phyloP scores from a whole-genome alignment of 2,888 invertebrate species.

The Erebia ligea region DNA sequence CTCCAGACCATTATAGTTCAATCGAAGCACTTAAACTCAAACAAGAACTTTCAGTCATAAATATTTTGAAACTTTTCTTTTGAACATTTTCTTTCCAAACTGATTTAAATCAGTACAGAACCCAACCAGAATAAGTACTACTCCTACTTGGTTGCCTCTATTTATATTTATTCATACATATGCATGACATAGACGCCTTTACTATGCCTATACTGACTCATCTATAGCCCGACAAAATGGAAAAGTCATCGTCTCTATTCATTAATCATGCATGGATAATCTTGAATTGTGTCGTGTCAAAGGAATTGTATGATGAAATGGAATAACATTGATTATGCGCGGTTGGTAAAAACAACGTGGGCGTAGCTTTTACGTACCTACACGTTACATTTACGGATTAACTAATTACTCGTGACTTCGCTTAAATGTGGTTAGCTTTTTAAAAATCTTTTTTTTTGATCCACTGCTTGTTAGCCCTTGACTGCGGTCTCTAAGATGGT shows the following conservation, averaged over 20 bases:
- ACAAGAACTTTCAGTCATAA: too few relatives aligned
- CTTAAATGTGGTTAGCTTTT: too few relatives aligned
- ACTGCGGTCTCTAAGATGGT: too few relatives aligned
- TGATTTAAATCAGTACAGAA: neutral
- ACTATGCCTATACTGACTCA: constrained; percentile 20
- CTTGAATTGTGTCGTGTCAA: constrained; percentile 12
- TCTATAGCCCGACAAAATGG: constrained; percentile 13
- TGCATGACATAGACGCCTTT: constrained; percentile 12
- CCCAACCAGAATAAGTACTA: neutral
- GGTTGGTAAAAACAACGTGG: constrained; percentile 22
- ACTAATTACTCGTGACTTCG: too few relatives aligned
- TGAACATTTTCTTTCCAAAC: neutral
- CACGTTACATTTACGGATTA: too few relatives aligned
- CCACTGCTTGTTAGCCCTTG: too few relatives aligned
- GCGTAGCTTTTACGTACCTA: constrained; percentile 7
- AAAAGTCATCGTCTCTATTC: constrained; percentile 10
- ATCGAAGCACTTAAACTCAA: too few relatives aligned
- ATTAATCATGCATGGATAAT: constrained; percentile 10
- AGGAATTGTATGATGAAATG: constrained; percentile 51
- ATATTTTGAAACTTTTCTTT: too few relatives aligned
- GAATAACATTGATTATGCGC: constrained; percentile 28
- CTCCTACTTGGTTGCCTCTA: neutral
- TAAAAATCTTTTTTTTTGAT: too few relatives aligned
- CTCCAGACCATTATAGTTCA: too few relatives aligned
- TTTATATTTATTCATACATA: constrained; percentile 16